Evolutionary conservation across 2,113 vertebrate genomes (phyloP).

Genomic region (Trochalopteron elliotii): DNA sequence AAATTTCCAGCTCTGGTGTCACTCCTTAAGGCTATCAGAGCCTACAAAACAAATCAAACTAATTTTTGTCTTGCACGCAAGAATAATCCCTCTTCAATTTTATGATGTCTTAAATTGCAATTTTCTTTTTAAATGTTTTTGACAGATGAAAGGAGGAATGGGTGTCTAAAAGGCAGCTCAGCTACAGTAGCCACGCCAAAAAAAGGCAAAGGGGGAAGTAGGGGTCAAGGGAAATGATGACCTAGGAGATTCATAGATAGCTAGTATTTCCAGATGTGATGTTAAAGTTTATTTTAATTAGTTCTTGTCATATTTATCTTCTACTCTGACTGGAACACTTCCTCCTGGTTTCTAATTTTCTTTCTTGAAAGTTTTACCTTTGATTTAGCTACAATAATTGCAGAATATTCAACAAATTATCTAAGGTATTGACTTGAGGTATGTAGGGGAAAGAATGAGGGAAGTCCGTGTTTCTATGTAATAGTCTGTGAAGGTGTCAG

Average conservation of each 20-base stretch:
- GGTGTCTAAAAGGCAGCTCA: neutral
- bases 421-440: neutral
- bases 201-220: neutral
- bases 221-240: neutral
- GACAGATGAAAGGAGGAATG: neutral
- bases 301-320: neutral
- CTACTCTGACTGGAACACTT: neutral
- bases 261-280: neutral
- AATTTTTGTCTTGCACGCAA: neutral
- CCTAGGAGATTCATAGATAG: neutral
- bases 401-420: neutral
- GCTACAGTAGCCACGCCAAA: neutral
- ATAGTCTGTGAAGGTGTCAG: neutral
- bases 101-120: neutral
- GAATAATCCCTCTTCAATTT: neutral
- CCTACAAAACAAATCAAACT: neutral
- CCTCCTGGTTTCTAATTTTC: neutral
- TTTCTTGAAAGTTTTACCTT: neutral
- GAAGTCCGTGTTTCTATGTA: neutral
- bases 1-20: neutral
- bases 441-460: neutral
- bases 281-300: neutral
- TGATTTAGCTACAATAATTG: neutral
- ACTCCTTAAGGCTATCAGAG: neutral
- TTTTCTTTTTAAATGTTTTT: neutral